Evolutionary conservation across 2,113 vertebrate species (phyloP), one percentile per base, ranked within the genome.

Genomic region (Sphaerodactylus townsendi): DNA sequence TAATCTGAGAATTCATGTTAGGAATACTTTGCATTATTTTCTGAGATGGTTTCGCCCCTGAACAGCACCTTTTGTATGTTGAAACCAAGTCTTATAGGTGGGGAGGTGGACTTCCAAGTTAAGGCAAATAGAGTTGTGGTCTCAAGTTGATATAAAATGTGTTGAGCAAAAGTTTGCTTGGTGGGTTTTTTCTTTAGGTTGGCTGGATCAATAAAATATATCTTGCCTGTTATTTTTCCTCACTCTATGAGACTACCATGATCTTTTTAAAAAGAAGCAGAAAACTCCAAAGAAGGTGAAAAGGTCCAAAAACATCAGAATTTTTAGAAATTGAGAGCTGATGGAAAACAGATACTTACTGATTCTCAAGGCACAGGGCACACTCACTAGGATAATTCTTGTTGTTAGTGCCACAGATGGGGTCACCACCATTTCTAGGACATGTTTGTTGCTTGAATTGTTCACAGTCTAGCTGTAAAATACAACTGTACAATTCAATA

Each of bases 311-410:
- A 79, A 82, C 28, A 33, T 11, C 28, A 30, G 5, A 5, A n/a
- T 0, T n/a, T 0, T 0, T 44, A 82, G 11, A 69, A 0, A 11
- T 84, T 13, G 59, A 35, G 0, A 41, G 66, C 0, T 23, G 33
- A 10, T 79, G n/a, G 23, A 70, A 15, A 21, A 1, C 7, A 0
- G 75, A 17, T 91, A 92, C 93, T 94, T 79, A 94, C 93, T 21
- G 44, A 76, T 93, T 94, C 5, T 62, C 64, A 1, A 59, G 1
- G 79, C 97, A 98, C 89, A 98, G 17, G 30, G 86, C 21, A 59
- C 97, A 98, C 90, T 97, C 96, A 1, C 97, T 98, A 90, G 89
- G 5, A 0, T 98, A 98, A 2, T 96, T 95, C 46, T 82, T 0
- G 15, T 95, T 84, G 64, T 98, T 96, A 0, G 94, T 97, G 83